Evolutionary conservation across 2,113 vertebrate species (phyloP).

Genomic region (Brachypodius melanocephalos): DNA sequence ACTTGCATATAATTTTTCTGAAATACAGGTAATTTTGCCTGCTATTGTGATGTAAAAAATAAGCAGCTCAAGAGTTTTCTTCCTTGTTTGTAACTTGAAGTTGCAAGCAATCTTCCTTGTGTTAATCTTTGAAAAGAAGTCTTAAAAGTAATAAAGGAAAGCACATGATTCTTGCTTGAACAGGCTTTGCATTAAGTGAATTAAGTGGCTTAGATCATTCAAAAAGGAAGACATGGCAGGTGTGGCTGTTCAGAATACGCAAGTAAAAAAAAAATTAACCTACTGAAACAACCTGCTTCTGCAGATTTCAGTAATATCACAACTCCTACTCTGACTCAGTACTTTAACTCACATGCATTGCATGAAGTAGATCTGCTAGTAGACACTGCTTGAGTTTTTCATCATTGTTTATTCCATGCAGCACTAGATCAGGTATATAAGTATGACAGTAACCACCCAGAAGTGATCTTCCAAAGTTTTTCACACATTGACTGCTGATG

Average conservation of each 20-base stretch:
- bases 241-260: background rate
- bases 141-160: background rate
- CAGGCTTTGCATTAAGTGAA: background rate
- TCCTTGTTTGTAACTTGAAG: background rate
- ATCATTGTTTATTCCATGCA: slow-evolving; percentile 81
- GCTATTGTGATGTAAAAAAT: background rate
- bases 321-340: background rate
- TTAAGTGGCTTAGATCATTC: background rate
- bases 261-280: background rate
- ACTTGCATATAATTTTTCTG: background rate
- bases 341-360: slow-evolving; percentile 78
- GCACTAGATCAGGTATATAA: slow-evolving; percentile 84
- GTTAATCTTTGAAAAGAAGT: background rate
- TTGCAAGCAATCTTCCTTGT: background rate
- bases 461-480: slow-evolving; percentile 84
- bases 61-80: background rate
- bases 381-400: slow-evolving; percentile 82
- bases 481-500: slow-evolving; percentile 74
- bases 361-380: slow-evolving; percentile 77
- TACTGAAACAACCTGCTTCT: background rate
- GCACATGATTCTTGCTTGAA: background rate
- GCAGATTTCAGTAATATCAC: background rate
- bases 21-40: background rate
- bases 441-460: slow-evolving; percentile 85
- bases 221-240: background rate